A percentile compares a stretch with the other conserved stretches of the same genome.
Conservation (phyloP, 1,140 invertebrate genomes). For the Bombus pascuorum region DNA sequence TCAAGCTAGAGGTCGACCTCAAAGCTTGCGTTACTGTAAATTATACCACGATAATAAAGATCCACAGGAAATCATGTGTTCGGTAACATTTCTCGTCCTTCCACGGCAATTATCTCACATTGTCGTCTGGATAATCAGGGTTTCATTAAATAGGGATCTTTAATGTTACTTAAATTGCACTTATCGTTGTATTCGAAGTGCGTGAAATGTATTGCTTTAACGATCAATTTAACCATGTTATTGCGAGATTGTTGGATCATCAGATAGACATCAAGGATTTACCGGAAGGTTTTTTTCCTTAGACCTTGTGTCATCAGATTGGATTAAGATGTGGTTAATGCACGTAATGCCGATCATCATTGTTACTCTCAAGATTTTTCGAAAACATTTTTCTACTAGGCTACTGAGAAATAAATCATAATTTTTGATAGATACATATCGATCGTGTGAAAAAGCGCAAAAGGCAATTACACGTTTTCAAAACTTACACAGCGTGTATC, state of each 20-base stretch:
- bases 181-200: not conserved
- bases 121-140: slow-evolving; percentile 4
- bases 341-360: not conserved
- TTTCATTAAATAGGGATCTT: slow-evolving; percentile 10
- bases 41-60: slow-evolving; percentile 35
- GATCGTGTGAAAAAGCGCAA: too few relatives aligned
- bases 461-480: too few relatives aligned
- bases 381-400: too few relatives aligned
- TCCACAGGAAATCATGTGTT: slow-evolving; percentile 25
- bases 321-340: not conserved
- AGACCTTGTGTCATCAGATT: not conserved
- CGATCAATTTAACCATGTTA: not conserved
- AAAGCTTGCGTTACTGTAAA: slow-evolving; percentile 38
- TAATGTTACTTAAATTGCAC: not conserved
- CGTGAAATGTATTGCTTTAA: not conserved
- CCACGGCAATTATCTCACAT: slow-evolving; percentile 13
- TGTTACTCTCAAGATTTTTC: not conserved
- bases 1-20: slow-evolving; percentile 18
- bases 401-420: too few relatives aligned
- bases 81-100: slow-evolving; percentile 7
- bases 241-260: not conserved
- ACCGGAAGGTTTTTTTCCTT: not conserved
- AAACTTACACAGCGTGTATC: too few relatives aligned
- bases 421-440: too few relatives aligned
- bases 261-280: not conserved